Conservation (phyloP, 2,888 invertebrate species). For the Apamea crenata region DNA sequence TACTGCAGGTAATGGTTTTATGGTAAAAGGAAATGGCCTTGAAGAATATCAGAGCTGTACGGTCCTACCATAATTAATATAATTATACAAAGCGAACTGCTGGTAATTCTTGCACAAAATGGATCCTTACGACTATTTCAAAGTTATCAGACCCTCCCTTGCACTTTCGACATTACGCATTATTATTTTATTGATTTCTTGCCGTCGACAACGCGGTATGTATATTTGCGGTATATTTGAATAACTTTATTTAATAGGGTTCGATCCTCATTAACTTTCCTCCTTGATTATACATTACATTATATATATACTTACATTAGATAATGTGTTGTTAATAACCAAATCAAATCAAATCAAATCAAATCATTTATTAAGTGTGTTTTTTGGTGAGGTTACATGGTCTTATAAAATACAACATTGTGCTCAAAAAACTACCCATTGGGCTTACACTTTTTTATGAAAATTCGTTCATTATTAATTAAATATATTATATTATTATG, state of each 20-base stretch:
- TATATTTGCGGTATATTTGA: constrained; percentile 1
- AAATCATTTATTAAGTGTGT: too few species aligned
- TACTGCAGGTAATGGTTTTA: constrained; percentile 15
- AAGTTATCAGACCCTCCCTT: not conserved
- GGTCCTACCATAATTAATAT: not conserved
- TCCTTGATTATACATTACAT: too few species aligned
- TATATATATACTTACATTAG: too few species aligned
- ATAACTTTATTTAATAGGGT: constrained; percentile 5
- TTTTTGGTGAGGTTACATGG: too few species aligned
- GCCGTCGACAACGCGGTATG: not conserved
- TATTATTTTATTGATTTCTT: not conserved
- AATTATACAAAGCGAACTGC: not conserved
- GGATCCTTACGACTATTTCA: not conserved
- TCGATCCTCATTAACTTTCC: constrained; percentile 39
- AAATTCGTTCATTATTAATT: too few species aligned
- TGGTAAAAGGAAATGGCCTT: constrained; percentile 15
- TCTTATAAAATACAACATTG: too few species aligned
- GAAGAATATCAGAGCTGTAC: not conserved
- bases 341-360: too few species aligned
- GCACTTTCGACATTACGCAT: not conserved
- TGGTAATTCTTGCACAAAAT: not conserved
- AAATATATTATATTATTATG: too few species aligned
- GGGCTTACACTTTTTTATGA: too few species aligned
- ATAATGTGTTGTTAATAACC: too few species aligned
- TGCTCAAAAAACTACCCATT: too few species aligned